phyloP scores from a whole-genome alignment of 1,140 invertebrate species.

The Euwallacea similis region DNA sequence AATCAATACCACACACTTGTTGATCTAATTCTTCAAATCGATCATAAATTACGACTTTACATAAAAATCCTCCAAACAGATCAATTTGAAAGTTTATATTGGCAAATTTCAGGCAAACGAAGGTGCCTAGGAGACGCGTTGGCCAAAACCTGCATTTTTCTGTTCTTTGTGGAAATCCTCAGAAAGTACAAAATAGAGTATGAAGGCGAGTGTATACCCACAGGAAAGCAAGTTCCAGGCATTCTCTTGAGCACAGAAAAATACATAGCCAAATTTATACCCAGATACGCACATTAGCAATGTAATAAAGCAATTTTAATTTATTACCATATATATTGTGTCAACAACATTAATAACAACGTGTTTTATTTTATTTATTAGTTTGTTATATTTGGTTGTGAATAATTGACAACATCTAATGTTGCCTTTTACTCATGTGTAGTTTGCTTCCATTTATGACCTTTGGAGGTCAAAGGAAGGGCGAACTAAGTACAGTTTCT shows the following conservation, averaged over 20 bases:
- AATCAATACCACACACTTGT: neutral
- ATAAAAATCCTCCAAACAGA: neutral
- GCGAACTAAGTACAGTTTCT: too few species aligned
- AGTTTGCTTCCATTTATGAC: too few species aligned
- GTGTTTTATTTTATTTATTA: too few species aligned
- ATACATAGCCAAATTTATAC: constrained; percentile 52
- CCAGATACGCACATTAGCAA: neutral
- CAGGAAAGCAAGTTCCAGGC: constrained; percentile 55
- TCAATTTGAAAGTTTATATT: constrained; percentile 17
- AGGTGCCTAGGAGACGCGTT: constrained; percentile 65
- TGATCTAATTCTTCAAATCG: neutral
- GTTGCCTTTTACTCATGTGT: too few species aligned
- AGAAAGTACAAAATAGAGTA: constrained; percentile 58
- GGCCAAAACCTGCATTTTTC: constrained; percentile 60
- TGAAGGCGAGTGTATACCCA: constrained; percentile 49
- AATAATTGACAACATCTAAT: too few species aligned
- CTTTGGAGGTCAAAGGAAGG: too few species aligned
- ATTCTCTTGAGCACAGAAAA: constrained; percentile 58
- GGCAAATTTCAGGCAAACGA: constrained; percentile 59
- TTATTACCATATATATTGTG: too few species aligned
- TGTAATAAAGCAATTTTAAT: neutral
- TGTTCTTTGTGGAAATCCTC: constrained; percentile 59
- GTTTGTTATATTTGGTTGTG: too few species aligned
- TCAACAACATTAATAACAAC: too few species aligned
- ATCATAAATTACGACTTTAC: neutral